Percentiles rank a stretch among this genome's conserved stretches.
Conservation (phyloP, 2,113 vertebrate species). For the Collichthys lucidus region DNA sequence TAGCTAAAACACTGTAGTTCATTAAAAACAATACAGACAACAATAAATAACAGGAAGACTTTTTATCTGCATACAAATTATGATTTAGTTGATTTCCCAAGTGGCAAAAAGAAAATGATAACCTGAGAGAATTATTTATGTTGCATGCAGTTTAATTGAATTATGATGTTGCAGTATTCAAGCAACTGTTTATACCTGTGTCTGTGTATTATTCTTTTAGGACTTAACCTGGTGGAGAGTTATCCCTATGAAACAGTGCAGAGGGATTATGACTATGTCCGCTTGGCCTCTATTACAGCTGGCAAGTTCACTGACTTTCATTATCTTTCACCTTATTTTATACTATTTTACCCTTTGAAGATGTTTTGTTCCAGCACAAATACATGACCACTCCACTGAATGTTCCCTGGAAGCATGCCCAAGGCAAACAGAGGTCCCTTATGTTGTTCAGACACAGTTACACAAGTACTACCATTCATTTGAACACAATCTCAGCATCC, state of each 20-base stretch:
- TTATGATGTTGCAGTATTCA: slow-evolving; percentile 8
- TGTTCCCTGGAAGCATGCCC: slow-evolving; percentile 43
- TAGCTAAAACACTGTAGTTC: neutral
- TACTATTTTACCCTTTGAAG: slow-evolving; percentile 33
- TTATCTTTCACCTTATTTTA: slow-evolving; percentile 46
- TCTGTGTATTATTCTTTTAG: slow-evolving; percentile 70
- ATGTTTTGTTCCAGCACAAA: slow-evolving; percentile 11
- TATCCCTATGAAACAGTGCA: slow-evolving; percentile 90
- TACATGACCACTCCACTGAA: neutral
- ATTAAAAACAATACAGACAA: no score
- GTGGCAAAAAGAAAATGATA: slow-evolving; percentile 12
- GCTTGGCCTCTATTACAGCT: slow-evolving; percentile 91
- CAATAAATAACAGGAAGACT: no score
- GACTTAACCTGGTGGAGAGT: slow-evolving; percentile 89
- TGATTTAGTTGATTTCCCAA: no score
- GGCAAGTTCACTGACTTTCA: slow-evolving; percentile 79
- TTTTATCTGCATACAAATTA: no score
- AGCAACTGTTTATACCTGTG: slow-evolving; percentile 9
- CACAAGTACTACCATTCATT: slow-evolving; percentile 23
- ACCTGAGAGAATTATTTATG: neutral
- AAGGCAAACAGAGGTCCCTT: slow-evolving; percentile 20
- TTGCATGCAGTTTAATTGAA: neutral
- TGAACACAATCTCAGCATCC: slow-evolving; percentile 25
- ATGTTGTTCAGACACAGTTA: slow-evolving; percentile 32
- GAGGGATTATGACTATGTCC: slow-evolving; percentile 90